Percentiles rank a stretch among this genome's conserved stretches.
These are phyloP conservation scores for Ctenochaetus hawaiiensis DNA, from an alignment of 2,797 vertebrate species.

Conservation along the genomic window DNA sequence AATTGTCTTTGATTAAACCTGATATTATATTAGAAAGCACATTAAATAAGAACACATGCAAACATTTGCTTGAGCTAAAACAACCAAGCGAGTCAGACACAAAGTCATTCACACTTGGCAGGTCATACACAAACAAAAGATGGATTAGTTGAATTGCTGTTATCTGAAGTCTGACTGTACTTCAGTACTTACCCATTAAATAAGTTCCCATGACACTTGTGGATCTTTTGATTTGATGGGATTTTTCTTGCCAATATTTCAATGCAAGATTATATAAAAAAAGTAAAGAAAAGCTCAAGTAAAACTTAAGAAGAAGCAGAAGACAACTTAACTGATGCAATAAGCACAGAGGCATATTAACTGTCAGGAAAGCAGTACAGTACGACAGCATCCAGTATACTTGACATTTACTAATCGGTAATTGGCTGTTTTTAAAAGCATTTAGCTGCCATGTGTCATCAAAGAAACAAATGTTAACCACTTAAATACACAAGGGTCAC, in stretches of 20 bases:
- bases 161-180: too few species aligned
- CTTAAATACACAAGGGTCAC: conserved; percentile 49
- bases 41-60: background rate
- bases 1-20: background rate
- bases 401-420: conserved; percentile 10
- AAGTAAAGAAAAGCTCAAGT: background rate
- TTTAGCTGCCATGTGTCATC: conserved; percentile 9
- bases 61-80: background rate
- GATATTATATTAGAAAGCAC: too few species aligned
- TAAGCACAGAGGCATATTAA: background rate
- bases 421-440: conserved; percentile 21
- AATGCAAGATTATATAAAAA: background rate
- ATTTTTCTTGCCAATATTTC: background rate
- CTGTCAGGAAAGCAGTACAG: background rate
- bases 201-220: background rate
- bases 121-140: too few species aligned
- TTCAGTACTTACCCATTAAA: too few species aligned
- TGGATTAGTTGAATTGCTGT: too few species aligned
- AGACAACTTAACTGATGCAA: background rate
- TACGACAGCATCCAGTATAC: background rate
- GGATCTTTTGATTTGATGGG: background rate
- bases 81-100: background rate
- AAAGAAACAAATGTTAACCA: conserved; percentile 35
- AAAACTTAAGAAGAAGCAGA: too few species aligned
- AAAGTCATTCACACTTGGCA: background rate